A percentile compares a stretch with the other conserved stretches of the same genome.
Conservation (phyloP, 2,888 invertebrate species). For the Drosophila acutilabella region DNA sequence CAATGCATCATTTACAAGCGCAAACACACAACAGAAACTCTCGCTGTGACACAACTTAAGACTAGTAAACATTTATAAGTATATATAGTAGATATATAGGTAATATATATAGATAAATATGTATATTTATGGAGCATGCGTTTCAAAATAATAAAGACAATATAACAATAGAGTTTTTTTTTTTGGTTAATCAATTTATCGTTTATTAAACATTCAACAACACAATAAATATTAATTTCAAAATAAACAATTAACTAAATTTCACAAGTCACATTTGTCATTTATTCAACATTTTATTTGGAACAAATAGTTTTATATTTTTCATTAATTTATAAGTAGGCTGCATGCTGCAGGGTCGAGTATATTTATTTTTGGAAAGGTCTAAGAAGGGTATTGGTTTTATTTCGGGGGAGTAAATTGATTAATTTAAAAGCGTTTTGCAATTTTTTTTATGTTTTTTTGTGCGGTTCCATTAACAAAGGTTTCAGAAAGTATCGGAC, state of each 20-base stretch:
- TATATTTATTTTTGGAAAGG: slow-evolving; percentile 1
- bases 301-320: slow-evolving; percentile 17
- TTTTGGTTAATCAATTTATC: slow-evolving; percentile 67
- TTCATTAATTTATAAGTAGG: slow-evolving; percentile 51
- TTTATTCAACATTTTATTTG: slow-evolving; percentile 30
- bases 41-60: slow-evolving; percentile 39
- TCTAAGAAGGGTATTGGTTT: not conserved
- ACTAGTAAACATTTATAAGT: slow-evolving; percentile 23
- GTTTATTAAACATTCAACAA: slow-evolving; percentile 78
- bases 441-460: slow-evolving; percentile 18
- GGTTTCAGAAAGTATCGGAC: slow-evolving; percentile 55
- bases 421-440: slow-evolving; percentile 48
- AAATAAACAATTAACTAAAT: slow-evolving; percentile 47
- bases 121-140: slow-evolving; percentile 50
- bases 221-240: slow-evolving; percentile 50
- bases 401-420: slow-evolving; percentile 8
- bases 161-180: slow-evolving; percentile 47
- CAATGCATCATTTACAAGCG: slow-evolving; percentile 57
- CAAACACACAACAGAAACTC: slow-evolving; percentile 29
- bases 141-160: slow-evolving; percentile 54
- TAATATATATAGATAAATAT: slow-evolving; percentile 13
- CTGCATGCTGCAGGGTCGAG: slow-evolving; percentile 62
- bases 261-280: slow-evolving; percentile 44
- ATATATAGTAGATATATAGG: not conserved
- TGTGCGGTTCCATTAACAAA: slow-evolving; percentile 59